Conservation (phyloP, 2,888 invertebrate genomes). For the Blomia tropicalis region DNA sequence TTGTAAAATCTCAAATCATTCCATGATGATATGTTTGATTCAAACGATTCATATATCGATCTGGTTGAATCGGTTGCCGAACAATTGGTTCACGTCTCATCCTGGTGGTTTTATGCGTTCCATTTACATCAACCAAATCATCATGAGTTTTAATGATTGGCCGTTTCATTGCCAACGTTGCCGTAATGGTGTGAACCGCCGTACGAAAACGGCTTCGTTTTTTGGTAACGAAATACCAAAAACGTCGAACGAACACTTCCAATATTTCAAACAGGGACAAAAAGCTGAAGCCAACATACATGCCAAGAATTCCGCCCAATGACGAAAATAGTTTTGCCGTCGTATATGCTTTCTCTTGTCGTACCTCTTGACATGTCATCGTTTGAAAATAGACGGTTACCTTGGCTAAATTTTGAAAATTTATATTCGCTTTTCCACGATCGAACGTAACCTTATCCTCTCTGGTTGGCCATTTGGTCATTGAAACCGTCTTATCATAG, state of each 20-base stretch:
- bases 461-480: slow-evolving; percentile 26
- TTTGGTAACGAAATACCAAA: slow-evolving; percentile 24
- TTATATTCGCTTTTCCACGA: slow-evolving; percentile 23
- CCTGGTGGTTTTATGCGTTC: neutral
- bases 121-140: neutral
- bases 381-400: slow-evolving; percentile 28
- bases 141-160: neutral
- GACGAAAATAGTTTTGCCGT: slow-evolving; percentile 26
- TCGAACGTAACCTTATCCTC: slow-evolving; percentile 27
- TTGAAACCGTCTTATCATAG: slow-evolving; percentile 27
- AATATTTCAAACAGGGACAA: slow-evolving; percentile 26
- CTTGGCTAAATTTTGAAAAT: slow-evolving; percentile 27
- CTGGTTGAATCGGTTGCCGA: neutral
- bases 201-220: slow-evolving; percentile 22
- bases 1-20: neutral
- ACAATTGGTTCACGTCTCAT: too few relatives aligned
- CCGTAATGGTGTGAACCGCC: slow-evolving; percentile 21
- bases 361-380: slow-evolving; percentile 27
- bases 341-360: slow-evolving; percentile 22
- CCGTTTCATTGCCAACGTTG: slow-evolving; percentile 9
- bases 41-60: neutral
- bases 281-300: slow-evolving; percentile 28
- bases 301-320: slow-evolving; percentile 26
- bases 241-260: slow-evolving; percentile 23
- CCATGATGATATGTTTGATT: slow-evolving; percentile 9